Base-by-base conservation (phyloP, 2,888 invertebrate genomes). In the Drosophila conformis region DNA sequence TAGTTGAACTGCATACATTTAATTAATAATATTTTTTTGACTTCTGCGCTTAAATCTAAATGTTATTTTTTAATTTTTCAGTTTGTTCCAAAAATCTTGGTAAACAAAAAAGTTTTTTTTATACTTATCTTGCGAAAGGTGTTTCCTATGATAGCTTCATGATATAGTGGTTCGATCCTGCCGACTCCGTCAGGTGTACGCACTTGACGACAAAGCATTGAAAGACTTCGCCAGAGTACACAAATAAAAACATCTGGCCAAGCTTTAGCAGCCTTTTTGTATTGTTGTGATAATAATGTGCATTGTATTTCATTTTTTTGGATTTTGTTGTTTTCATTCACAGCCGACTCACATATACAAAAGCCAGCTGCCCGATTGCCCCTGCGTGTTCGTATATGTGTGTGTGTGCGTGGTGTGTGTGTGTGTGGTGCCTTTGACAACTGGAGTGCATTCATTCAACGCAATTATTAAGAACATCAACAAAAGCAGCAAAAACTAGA, bases 361-460 rank as follows among this genome's bases (percentile, higher is more conserved):
- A 69, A 60, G 68, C 65, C 73, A 66, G 49, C 59, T 66, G 40
- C 18, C 33, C 27, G 68, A 35, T 63, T 64, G 49, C 49, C 36
- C 31, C 18, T 53, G 36, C 21, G 56, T 54, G 49, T 38, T 40
- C 33, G 63, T 36, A 38, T 56, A 21, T 46, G 11, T 59, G 35
- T 40, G n/a, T 51, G 53, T 54, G 4, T 62, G 57, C 68, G 56
- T 64, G 52, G 57, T 69, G 56, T 64, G 52, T 46, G 58, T 62
- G 13, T 65, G 70, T 54, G 46, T 58, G 62, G 48, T 80, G 49
- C 69, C 53, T 48, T 53, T 51, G 42, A 67, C 69, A 79, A 74
- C 76, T 83, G 83, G 80, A 84, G 83, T 87, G 87, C 84, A 74
- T 81, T 79, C 63, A 73, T 84, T 76, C 35, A 78, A 78, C 75